phyloP scores from a whole-genome alignment of 2,888 invertebrate species.

The Caenorhabditis sp. region DNA sequence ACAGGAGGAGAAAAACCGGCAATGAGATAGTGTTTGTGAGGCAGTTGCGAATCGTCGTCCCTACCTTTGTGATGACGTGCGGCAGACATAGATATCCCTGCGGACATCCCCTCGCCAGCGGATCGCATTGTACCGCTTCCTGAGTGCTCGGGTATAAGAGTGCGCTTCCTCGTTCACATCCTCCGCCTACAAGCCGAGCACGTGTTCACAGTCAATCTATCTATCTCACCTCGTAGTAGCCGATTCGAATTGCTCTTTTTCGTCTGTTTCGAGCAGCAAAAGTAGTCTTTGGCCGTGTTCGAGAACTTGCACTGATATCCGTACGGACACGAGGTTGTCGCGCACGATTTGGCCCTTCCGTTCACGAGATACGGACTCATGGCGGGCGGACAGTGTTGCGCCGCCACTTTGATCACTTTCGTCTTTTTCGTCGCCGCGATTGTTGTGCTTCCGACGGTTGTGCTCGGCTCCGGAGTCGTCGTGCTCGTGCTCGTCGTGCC shows the following conservation, averaged over 20 bases:
- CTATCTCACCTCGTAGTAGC: slow-evolving; percentile 27
- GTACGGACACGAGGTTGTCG: slow-evolving; percentile 63
- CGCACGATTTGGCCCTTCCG: slow-evolving; percentile 64
- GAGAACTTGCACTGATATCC: slow-evolving; percentile 68
- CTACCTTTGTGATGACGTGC: slow-evolving; percentile 50
- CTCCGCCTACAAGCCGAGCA: slow-evolving; percentile 39
- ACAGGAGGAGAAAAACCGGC: background rate
- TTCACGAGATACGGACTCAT: slow-evolving; percentile 65
- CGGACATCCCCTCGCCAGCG: slow-evolving; percentile 57
- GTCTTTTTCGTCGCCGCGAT: slow-evolving; percentile 34
- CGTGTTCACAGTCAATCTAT: too few species aligned
- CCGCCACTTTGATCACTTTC: slow-evolving; percentile 8
- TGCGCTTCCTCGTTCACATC: slow-evolving; percentile 63
- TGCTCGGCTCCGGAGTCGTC: background rate
- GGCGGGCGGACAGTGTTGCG: slow-evolving; percentile 60
- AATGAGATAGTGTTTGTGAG: too few species aligned
- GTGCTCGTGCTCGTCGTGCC: slow-evolving; percentile 12
- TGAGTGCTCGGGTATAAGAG: slow-evolving; percentile 63
- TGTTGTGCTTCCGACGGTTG: slow-evolving; percentile 14
- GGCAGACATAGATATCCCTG: slow-evolving; percentile 61
- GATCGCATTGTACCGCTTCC: slow-evolving; percentile 65
- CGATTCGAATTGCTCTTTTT: slow-evolving; percentile 55
- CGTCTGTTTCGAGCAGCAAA: slow-evolving; percentile 63
- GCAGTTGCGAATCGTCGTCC: too few species aligned
- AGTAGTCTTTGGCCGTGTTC: slow-evolving; percentile 58